phyloP scores from a whole-genome alignment of 2,113 vertebrate species.

The Hucho hucho region DNA sequence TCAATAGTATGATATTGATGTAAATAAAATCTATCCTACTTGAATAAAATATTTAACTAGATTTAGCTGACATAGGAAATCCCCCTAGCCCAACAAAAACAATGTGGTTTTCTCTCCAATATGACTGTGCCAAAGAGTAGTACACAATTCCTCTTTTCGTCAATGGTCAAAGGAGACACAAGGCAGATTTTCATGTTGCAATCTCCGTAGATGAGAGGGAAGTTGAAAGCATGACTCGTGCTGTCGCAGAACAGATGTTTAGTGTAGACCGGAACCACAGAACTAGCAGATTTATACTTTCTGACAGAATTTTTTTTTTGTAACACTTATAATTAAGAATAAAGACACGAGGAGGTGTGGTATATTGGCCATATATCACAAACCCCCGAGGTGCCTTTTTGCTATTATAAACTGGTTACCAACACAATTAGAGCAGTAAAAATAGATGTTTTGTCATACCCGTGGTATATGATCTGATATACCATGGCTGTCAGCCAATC shows the following conservation, averaged over 20 bases:
- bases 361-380: too few relatives aligned
- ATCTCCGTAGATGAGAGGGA: slow-evolving; percentile 53
- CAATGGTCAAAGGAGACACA: slow-evolving; percentile 43
- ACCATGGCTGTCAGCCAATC: too few relatives aligned
- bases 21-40: neutral
- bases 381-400: too few relatives aligned
- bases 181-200: slow-evolving; percentile 64
- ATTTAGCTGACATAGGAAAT: slow-evolving; percentile 8
- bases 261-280: neutral
- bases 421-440: too few relatives aligned
- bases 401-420: too few relatives aligned
- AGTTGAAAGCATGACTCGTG: slow-evolving; percentile 52
- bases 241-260: slow-evolving; percentile 1
- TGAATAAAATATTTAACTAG: neutral
- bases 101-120: slow-evolving; percentile 3
- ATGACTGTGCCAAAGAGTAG: slow-evolving; percentile 31
- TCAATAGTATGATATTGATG: neutral
- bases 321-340: neutral
- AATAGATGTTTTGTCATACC: too few relatives aligned
- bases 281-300: too few relatives aligned
- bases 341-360: too few relatives aligned
- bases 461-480: too few relatives aligned
- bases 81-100: neutral
- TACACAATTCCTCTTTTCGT: slow-evolving; percentile 67
- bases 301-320: neutral